Percentiles rank a stretch among this genome's conserved stretches.
Evolutionary conservation across 2,113 vertebrate species (phyloP).

Genomic region (Struthio camelus): DNA sequence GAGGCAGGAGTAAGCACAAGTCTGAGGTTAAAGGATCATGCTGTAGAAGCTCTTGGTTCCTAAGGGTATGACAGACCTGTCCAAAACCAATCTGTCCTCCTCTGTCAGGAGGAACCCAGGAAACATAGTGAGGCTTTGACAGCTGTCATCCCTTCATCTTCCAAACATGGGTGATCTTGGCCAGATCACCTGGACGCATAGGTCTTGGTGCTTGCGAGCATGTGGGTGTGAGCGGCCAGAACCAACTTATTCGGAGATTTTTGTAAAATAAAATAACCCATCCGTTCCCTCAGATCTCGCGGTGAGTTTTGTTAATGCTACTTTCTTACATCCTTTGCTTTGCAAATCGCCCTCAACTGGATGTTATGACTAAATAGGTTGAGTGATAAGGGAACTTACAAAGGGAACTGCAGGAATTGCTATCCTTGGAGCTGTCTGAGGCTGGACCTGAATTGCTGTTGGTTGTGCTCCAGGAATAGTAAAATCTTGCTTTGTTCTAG

Average conservation of each 20-base stretch:
- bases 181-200: neutral
- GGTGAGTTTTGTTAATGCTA: neutral
- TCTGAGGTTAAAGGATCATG: neutral
- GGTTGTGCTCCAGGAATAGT: neutral
- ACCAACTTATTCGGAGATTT: neutral
- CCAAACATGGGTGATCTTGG: neutral
- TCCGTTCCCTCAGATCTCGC: neutral
- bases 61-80: neutral
- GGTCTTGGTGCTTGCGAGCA: neutral
- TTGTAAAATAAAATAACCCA: neutral
- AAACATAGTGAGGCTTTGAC: neutral
- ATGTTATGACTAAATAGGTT: neutral
- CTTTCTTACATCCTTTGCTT: neutral
- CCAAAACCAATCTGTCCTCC: neutral
- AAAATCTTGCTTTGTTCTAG: neutral
- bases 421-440: neutral
- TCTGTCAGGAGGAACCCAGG: neutral
- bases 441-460: neutral
- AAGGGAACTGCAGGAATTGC: neutral
- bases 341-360: neutral
- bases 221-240: neutral
- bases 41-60: neutral
- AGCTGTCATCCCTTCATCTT: neutral
- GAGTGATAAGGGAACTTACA: neutral
- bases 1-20: neutral